Conservation (phyloP, 1,140 invertebrate species). For the Phenacoccus solenopsis region DNA sequence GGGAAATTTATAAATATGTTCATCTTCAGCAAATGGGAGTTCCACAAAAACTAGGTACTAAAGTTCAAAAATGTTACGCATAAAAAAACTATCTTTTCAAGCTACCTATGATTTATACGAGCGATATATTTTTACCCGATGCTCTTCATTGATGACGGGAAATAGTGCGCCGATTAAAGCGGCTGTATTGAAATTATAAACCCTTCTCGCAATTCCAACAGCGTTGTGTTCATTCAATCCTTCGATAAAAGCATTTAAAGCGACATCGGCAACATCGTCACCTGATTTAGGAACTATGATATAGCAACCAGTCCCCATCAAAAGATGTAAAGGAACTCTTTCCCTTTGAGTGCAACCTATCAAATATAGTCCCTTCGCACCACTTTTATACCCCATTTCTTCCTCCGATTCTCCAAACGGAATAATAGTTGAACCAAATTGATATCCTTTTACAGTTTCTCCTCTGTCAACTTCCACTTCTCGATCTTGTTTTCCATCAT, state of each 20-base stretch:
- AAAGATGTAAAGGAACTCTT: neutral
- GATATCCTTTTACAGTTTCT: neutral
- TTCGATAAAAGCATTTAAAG: neutral
- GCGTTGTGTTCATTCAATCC: neutral
- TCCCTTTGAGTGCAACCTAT: neutral
- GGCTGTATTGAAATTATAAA: neutral
- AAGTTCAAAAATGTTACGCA: neutral
- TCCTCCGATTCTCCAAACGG: neutral
- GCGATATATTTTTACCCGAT: too few species aligned
- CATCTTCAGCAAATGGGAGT: constrained; percentile 5
- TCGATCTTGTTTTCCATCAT: neutral
- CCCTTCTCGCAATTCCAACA: neutral
- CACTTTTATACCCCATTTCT: neutral
- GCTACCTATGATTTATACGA: neutral
- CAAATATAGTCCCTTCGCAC: neutral
- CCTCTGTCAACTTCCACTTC: neutral
- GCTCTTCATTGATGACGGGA: neutral
- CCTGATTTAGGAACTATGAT: neutral
- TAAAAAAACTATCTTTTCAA: neutral
- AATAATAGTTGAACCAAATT: neutral
- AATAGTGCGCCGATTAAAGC: neutral
- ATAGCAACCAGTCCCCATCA: neutral
- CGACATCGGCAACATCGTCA: neutral
- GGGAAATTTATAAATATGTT: neutral
- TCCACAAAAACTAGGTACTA: neutral